Conservation (phyloP, 2,888 invertebrate genomes). For the Microplitis deprimator region DNA sequence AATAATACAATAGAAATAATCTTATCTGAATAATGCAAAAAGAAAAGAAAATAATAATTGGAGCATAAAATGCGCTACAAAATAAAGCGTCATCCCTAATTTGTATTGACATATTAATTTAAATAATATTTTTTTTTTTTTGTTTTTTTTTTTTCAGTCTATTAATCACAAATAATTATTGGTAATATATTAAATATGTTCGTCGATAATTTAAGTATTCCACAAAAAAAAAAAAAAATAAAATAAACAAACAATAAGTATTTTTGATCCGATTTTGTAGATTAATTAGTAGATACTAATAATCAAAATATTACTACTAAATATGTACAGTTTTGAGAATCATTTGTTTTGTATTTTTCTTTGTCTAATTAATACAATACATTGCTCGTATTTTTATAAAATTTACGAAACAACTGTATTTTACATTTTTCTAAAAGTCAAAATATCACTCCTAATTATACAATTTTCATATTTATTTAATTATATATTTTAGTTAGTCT, state of each 20-base stretch:
- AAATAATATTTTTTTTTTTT: slow-evolving; percentile 14
- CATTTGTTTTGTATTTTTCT: not conserved
- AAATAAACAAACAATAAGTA: not conserved
- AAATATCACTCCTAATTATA: slow-evolving; percentile 44
- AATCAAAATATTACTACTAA: slow-evolving; percentile 4
- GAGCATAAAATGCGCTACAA: slow-evolving; percentile 50
- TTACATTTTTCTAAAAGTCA: slow-evolving; percentile 43
- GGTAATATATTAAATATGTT: slow-evolving; percentile 1
- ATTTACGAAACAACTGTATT: slow-evolving; percentile 18
- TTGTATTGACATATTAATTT: slow-evolving; percentile 7
- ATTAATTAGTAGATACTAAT: not conserved
- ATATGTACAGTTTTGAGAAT: slow-evolving; percentile 18
- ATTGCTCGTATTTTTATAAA: slow-evolving; percentile 9
- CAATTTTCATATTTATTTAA: slow-evolving; percentile 44
- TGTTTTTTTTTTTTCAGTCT: slow-evolving; percentile 24
- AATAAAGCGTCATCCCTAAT: slow-evolving; percentile 50
- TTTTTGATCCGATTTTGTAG: slow-evolving; percentile 4
- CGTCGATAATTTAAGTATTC: slow-evolving; percentile 11
- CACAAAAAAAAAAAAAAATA: not conserved
- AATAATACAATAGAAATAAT: not conserved
- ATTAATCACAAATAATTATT: slow-evolving; percentile 28
- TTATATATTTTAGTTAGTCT: slow-evolving; percentile 37
- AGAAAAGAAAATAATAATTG: slow-evolving; percentile 20
- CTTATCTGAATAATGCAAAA: slow-evolving; percentile 1
- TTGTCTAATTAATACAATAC: slow-evolving; percentile 16